Conservation (phyloP, 2,113 vertebrate species). For the Panthera leo region DNA sequence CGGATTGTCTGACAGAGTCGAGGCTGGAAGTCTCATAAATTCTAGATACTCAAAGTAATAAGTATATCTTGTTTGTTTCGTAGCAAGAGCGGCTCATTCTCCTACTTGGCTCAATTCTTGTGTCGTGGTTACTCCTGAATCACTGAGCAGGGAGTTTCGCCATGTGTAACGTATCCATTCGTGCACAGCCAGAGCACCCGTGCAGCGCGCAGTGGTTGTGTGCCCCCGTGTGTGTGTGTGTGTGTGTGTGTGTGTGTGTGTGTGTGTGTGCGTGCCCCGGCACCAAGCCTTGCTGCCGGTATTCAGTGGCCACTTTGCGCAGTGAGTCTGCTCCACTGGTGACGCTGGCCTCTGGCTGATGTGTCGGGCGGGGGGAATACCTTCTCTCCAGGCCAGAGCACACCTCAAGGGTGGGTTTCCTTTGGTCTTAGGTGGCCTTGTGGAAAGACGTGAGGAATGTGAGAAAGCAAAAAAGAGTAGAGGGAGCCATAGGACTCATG, state of each 20-base stretch:
- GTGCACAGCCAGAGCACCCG: neutral
- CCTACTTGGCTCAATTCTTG: neutral
- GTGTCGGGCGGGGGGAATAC: too few species aligned
- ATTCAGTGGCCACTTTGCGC: neutral
- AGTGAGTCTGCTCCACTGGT: accelerated
- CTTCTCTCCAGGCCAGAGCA: neutral
- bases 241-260: too few species aligned
- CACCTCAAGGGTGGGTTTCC: neutral
- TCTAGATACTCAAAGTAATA: neutral
- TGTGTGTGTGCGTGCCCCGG: neutral
- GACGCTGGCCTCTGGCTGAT: neutral
- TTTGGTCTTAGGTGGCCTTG: neutral
- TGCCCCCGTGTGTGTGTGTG: neutral
- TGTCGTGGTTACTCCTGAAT: neutral
- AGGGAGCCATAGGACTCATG: neutral
- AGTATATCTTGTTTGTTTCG: neutral
- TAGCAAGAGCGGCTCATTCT: neutral
- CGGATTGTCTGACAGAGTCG: neutral
- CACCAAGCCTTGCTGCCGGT: too few species aligned
- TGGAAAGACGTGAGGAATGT: neutral
- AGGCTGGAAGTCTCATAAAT: neutral
- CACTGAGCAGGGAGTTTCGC: neutral
- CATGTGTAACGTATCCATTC: accelerated
- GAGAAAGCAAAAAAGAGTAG: neutral
- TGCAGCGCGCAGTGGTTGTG: accelerated